Conservation (phyloP, 2,888 invertebrate species). For the Isotomurus palustris region DNA sequence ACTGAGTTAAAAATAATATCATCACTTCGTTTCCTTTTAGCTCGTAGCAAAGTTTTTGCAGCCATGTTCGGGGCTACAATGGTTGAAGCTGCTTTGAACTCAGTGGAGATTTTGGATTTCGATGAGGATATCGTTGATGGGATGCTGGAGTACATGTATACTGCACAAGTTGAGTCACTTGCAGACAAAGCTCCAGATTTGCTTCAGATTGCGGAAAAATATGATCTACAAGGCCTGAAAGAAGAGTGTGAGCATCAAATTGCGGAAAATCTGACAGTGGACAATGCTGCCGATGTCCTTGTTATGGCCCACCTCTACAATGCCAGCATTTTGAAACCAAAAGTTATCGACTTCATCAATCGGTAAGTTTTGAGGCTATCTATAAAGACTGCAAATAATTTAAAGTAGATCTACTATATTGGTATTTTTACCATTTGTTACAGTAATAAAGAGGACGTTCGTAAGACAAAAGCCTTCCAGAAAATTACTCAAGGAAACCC, state of each 20-base stretch:
- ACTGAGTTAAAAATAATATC: neutral
- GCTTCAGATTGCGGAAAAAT: constrained; percentile 44
- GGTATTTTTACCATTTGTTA: constrained; percentile 3
- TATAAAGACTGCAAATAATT: neutral
- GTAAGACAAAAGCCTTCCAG: constrained; percentile 38
- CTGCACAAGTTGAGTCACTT: constrained; percentile 36
- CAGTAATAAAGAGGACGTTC: constrained; percentile 44
- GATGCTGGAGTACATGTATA: constrained; percentile 41
- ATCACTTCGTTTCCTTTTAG: constrained; percentile 18
- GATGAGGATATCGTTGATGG: constrained; percentile 40
- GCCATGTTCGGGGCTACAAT: constrained; percentile 41
- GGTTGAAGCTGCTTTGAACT: constrained; percentile 32
- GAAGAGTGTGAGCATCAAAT: constrained; percentile 42
- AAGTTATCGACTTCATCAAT: constrained; percentile 39
- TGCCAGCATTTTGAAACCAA: constrained; percentile 32
- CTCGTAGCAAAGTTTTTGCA: constrained; percentile 40
- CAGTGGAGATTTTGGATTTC: constrained; percentile 41
- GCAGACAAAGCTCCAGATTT: constrained; percentile 38
- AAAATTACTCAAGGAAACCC: constrained; percentile 37
- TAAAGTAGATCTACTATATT: neutral
- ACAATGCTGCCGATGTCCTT: constrained; percentile 41
- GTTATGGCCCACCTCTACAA: constrained; percentile 40
- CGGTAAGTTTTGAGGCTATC: constrained; percentile 9
- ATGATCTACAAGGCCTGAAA: constrained; percentile 38
- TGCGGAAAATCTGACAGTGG: constrained; percentile 35